Conservation (phyloP, 2,113 vertebrate genomes). For the Clarias batrachus region DNA sequence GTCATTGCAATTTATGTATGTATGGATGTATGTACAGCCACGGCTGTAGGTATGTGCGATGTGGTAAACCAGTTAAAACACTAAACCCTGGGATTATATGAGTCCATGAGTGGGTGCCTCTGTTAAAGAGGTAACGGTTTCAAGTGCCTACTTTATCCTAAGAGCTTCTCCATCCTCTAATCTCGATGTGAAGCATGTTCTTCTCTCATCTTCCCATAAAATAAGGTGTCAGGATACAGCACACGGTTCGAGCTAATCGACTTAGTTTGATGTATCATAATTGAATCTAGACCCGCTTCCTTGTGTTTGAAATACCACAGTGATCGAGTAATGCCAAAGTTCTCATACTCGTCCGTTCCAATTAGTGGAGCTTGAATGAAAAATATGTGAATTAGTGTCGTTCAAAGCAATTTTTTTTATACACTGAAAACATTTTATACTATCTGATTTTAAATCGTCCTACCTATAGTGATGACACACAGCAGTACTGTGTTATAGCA, state of each 20-base stretch:
- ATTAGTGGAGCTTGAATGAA: background rate
- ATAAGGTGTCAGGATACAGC: background rate
- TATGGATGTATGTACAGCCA: background rate
- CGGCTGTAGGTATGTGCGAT: too few relatives aligned
- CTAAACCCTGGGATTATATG: background rate
- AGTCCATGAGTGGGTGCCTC: background rate
- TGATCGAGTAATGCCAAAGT: background rate
- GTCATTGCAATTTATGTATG: background rate
- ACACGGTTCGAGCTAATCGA: background rate
- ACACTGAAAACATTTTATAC: background rate
- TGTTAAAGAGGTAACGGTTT: background rate
- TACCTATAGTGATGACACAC: background rate
- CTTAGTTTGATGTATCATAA: background rate
- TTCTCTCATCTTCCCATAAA: conserved; percentile 4
- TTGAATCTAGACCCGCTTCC: background rate
- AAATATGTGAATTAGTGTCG: background rate
- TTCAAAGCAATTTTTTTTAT: background rate
- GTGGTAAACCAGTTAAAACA: background rate
- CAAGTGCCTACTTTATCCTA: conserved; percentile 14
- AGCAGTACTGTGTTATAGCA: background rate
- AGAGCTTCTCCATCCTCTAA: background rate
- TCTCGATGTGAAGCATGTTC: background rate
- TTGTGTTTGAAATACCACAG: background rate
- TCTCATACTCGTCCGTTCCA: background rate
- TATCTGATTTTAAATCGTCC: background rate